Conservation (phyloP, 1,140 invertebrate genomes). For the Melanaphis sacchari region DNA sequence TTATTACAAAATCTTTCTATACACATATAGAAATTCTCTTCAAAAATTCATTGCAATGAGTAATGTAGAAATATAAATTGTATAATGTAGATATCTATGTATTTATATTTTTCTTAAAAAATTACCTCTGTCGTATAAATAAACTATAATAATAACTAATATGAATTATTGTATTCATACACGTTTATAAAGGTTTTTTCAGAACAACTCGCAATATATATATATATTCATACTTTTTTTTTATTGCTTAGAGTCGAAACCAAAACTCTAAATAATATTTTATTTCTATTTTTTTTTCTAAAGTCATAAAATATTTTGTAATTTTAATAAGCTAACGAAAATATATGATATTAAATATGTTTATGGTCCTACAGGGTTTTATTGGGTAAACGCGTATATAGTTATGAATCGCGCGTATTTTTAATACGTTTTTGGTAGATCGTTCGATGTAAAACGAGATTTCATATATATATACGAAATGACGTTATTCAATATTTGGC, state of each 20-base stretch:
- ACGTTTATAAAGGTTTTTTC: neutral
- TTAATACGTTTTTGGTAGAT: neutral
- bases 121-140: neutral
- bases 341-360: neutral
- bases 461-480: too few relatives aligned
- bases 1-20: neutral
- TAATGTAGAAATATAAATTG: too few relatives aligned
- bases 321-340: neutral
- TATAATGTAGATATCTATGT: neutral
- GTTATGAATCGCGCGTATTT: neutral
- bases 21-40: neutral
- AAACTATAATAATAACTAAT: neutral
- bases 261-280: neutral
- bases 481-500: too few relatives aligned
- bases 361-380: neutral
- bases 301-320: conserved; percentile 39
- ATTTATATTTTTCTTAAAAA: neutral
- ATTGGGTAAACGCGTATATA: neutral
- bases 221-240: neutral
- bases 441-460: neutral
- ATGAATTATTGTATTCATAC: neutral
- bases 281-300: neutral
- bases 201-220: neutral
- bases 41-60: neutral
- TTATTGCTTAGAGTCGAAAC: neutral